These are phyloP conservation scores for Pygoscelis antarcticus DNA, from an alignment of 2,113 vertebrate genomes.

Conservation along the genomic window DNA sequence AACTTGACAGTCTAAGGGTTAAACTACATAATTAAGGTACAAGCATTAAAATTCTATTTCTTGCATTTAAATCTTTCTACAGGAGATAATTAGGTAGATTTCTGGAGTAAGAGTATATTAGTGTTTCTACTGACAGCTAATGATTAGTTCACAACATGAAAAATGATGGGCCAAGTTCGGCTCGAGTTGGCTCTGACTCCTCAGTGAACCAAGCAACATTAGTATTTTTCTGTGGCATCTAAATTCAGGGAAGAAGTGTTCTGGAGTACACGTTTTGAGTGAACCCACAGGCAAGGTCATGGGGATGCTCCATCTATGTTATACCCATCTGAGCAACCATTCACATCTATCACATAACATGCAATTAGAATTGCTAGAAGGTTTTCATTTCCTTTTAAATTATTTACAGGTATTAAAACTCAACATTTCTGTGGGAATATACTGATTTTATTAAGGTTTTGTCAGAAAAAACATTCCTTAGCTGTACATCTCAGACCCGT, in stretches of 20 bases:
- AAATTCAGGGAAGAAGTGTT: neutral
- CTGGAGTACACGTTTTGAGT: neutral
- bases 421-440: neutral
- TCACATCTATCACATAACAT: neutral
- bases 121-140: neutral
- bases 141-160: neutral
- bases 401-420: conserved; percentile 11
- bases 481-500: neutral
- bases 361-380: neutral
- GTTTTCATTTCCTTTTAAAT: conserved; percentile 13
- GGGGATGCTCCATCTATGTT: neutral
- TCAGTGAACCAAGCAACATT: neutral
- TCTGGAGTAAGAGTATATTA: neutral
- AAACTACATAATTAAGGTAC: neutral
- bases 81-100: neutral
- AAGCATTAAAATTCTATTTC: neutral
- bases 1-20: neutral
- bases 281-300: neutral
- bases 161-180: neutral
- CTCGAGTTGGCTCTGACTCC: neutral
- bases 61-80: neutral
- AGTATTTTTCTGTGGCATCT: neutral
- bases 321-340: neutral
- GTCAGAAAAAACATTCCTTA: neutral
- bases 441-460: conserved; percentile 2